phyloP scores from a whole-genome alignment of 2,888 invertebrate species.

The Coenonympha glycerion region DNA sequence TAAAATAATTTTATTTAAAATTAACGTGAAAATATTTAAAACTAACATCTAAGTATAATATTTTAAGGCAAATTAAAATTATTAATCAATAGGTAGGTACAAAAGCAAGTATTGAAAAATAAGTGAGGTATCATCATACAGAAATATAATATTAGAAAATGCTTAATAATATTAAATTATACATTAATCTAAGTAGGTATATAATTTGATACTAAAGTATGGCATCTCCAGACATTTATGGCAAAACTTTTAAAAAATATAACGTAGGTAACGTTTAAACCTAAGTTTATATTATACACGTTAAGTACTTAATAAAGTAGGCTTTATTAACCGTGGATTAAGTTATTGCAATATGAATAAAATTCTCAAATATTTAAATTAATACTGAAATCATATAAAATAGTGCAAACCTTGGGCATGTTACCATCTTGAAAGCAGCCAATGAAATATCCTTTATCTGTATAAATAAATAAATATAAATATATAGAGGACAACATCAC shows the following conservation, averaged over 20 bases:
- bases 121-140: slow-evolving; percentile 54
- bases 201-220: slow-evolving; percentile 50
- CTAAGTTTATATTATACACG: not conserved
- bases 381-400: too few species aligned
- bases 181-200: slow-evolving; percentile 43
- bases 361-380: too few species aligned
- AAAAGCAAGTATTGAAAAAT: too few species aligned
- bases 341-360: too few species aligned
- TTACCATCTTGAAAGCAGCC: too few species aligned
- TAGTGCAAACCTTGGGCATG: too few species aligned
- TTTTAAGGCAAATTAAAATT: slow-evolving; percentile 30
- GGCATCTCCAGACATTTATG: slow-evolving; percentile 70
- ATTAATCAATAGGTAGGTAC: slow-evolving; percentile 37
- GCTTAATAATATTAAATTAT: slow-evolving; percentile 46
- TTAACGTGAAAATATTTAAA: slow-evolving; percentile 30
- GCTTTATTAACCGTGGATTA: too few species aligned
- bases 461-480: too few species aligned
- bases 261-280: slow-evolving; percentile 12
- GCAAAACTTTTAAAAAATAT: slow-evolving; percentile 47
- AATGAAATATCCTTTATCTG: too few species aligned
- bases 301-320: too few species aligned
- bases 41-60: slow-evolving; percentile 38
- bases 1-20: slow-evolving; percentile 41
- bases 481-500: too few species aligned
- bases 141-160: slow-evolving; percentile 36